Percentiles rank a stretch among this genome's conserved stretches.
Conservation (phyloP, 2,797 vertebrate genomes). For the Anguilla marmorata region DNA sequence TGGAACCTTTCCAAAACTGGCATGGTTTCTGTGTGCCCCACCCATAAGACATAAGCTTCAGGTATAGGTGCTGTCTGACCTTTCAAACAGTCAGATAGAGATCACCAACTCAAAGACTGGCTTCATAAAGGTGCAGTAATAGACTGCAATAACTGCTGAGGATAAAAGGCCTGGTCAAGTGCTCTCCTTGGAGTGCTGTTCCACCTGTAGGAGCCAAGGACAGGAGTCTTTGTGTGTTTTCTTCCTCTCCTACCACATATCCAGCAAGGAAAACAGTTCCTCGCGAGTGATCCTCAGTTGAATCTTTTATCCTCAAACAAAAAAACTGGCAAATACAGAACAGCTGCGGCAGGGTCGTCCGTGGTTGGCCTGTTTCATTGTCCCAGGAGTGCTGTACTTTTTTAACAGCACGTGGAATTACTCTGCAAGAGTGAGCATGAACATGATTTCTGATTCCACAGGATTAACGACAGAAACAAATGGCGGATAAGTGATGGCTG, state of each 20-base stretch:
- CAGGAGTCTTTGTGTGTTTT: constrained; percentile 13
- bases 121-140: constrained; percentile 33
- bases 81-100: background rate
- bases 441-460: constrained; percentile 43
- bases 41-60: background rate
- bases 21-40: background rate
- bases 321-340: background rate
- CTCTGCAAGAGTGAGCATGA: constrained; percentile 10
- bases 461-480: constrained; percentile 44
- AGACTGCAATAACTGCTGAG: constrained; percentile 38
- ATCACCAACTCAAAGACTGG: background rate
- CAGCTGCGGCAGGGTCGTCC: constrained; percentile 17
- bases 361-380: background rate
- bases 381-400: constrained; percentile 22
- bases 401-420: constrained; percentile 16
- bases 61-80: constrained; percentile 20
- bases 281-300: background rate
- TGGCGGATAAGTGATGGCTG: constrained; percentile 55
- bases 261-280: constrained; percentile 7
- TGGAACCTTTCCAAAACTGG: background rate
- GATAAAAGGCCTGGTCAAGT: constrained; percentile 42
- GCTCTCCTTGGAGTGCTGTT: constrained; percentile 36
- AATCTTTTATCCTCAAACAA: background rate
- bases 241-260: constrained; percentile 20
- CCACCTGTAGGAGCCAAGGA: background rate